Evolutionary conservation across 2,113 vertebrate species (phyloP), one percentile per base, ranked within the genome.

Genomic region (Chitala chitala): DNA sequence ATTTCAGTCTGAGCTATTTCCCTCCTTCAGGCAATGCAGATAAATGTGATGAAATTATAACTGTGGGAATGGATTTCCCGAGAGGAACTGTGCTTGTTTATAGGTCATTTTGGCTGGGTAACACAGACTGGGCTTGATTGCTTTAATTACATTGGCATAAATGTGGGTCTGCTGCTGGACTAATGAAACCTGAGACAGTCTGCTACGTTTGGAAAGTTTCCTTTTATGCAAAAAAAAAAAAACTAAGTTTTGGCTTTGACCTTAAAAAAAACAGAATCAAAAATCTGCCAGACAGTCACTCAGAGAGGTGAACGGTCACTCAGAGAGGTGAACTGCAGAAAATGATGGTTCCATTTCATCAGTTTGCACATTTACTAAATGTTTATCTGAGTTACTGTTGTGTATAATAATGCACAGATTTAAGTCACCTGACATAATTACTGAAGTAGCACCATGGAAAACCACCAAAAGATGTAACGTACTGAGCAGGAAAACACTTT

Each of bases 61-160:
- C 1, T 15, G 4, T 0, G 12, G 13, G 31, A 36, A 63, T 36
- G 58, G 17, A 17, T 63, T 63, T 7, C 31, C n/a, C 33, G 9
- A 8, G 15, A 38, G 15, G 31, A 63, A 17, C 31, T 38, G 58
- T 38, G 20, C 38, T 38, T 38, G 15, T 29, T 72, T 78, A 73
- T 26, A 15, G 58, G 74, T 56, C 74, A 76, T 63, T 64, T 79
- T 72, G 78, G 77, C 70, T 77, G 40, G 72, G 13, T 64, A 76
- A 73, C 76, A 69, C 69, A 75, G 59, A 55, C 29, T 48, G 61
- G 63, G 69, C 64, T 61, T 64, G 70, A 77, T 72, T 74, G 69
- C 31, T 46, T 66, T 76, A 75, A 80, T 77, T 71, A 58, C 53
- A 26, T 69, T 72, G 36, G 40, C 69, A 42, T 61, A 51, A 44